phyloP scores from a whole-genome alignment of 2,888 invertebrate species.

The Trichopria drosophilae region DNA sequence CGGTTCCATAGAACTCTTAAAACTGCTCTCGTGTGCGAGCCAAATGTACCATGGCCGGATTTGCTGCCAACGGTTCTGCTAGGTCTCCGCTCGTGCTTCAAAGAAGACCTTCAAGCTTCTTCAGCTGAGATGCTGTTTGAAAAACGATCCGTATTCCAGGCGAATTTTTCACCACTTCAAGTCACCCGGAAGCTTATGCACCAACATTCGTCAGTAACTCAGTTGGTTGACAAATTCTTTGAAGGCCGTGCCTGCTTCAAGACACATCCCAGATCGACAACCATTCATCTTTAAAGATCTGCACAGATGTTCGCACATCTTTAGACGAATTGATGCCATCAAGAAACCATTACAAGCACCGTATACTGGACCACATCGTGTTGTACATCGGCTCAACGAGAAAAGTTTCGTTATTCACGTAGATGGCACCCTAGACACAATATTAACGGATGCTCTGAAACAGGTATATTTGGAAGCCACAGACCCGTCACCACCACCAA shows the following conservation, averaged over 20 bases:
- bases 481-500: background rate
- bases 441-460: conserved; percentile 6
- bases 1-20: conserved; percentile 35
- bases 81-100: conserved; percentile 34
- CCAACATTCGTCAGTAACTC: background rate
- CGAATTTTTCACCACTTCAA: conserved; percentile 30
- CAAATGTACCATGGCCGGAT: conserved; percentile 24
- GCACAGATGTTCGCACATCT: conserved; percentile 18
- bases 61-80: conserved; percentile 35
- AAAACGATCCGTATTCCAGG: conserved; percentile 34
- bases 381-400: conserved; percentile 6
- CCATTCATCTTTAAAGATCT: conserved; percentile 16
- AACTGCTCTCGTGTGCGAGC: conserved; percentile 35
- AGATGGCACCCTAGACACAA: background rate
- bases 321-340: conserved; percentile 15
- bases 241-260: background rate
- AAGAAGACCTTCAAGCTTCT: conserved; percentile 35
- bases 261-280: background rate
- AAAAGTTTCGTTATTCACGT: conserved; percentile 1
- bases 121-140: conserved; percentile 34
- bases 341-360: conserved; percentile 26
- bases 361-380: conserved; percentile 31
- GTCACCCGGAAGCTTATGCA: conserved; percentile 6
- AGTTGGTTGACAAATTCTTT: background rate
- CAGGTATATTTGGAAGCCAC: conserved; percentile 1